Percentiles rank a stretch among this genome's conserved stretches.
These are phyloP conservation scores for Heliconius sara DNA, from an alignment of 2,888 invertebrate genomes.

Conservation along the genomic window DNA sequence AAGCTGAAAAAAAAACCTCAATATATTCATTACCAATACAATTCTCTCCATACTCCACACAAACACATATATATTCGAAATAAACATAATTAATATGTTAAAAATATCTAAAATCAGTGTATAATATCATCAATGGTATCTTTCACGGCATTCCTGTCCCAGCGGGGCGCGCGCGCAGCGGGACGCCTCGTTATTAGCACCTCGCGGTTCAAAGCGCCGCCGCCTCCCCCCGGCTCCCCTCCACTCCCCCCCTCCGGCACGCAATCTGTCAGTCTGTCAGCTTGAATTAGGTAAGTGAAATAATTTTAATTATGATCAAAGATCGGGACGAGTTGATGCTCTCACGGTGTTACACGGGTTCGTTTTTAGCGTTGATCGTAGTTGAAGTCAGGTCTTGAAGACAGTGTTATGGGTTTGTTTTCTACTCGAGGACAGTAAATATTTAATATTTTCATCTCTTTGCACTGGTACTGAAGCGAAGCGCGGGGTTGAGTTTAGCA, in stretches of 20 bases:
- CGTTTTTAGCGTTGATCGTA: slow-evolving; percentile 1
- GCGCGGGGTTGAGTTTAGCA: no score
- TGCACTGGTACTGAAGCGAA: no score
- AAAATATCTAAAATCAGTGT: slow-evolving; percentile 19
- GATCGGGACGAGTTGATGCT: slow-evolving; percentile 37
- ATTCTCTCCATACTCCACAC: neutral
- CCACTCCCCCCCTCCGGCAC: slow-evolving; percentile 45
- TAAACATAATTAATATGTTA: slow-evolving; percentile 25
- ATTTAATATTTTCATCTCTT: no score
- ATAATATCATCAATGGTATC: slow-evolving; percentile 36
- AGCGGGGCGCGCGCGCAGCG: slow-evolving; percentile 74
- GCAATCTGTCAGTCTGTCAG: slow-evolving; percentile 64
- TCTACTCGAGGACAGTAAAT: no score
- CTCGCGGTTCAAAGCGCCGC: slow-evolving; percentile 75
- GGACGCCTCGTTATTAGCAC: slow-evolving; percentile 82
- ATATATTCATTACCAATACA: neutral
- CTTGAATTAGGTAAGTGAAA: slow-evolving; percentile 71
- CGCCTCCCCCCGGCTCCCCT: slow-evolving; percentile 42
- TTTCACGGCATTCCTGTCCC: slow-evolving; percentile 64
- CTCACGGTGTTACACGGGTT: slow-evolving; percentile 31
- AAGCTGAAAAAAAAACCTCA: neutral
- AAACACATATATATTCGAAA: neutral
- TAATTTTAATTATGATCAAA: slow-evolving; percentile 60
- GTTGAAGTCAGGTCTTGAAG: neutral
- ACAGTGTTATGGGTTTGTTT: no score